These are phyloP conservation scores for Calameuta pallipes DNA, from an alignment of 2,888 invertebrate species.

Conservation along the genomic window DNA sequence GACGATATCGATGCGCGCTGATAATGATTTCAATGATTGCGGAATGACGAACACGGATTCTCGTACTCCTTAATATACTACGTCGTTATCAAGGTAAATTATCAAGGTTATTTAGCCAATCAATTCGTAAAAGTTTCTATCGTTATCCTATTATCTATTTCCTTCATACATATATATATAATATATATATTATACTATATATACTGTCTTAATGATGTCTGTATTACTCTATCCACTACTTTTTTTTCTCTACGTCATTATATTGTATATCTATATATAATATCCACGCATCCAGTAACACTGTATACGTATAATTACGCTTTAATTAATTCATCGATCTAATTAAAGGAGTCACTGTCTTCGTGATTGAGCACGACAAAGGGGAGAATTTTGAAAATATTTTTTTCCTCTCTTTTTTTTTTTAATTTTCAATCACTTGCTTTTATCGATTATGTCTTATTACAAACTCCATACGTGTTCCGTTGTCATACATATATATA, in stretches of 20 bases:
- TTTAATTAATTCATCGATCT: neutral
- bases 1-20: neutral
- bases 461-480: neutral
- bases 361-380: too few species aligned
- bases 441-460: neutral
- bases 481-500: neutral
- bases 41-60: conserved; percentile 4
- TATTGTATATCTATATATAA: neutral
- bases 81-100: conserved; percentile 18
- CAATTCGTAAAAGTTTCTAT: conserved; percentile 16
- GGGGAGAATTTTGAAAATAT: neutral
- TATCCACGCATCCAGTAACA: neutral
- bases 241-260: conserved; percentile 7
- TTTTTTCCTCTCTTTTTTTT: neutral
- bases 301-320: neutral
- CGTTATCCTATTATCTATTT: conserved; percentile 11
- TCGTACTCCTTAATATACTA: neutral
- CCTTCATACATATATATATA: neutral
- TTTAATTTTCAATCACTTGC: neutral
- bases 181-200: neutral
- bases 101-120: conserved; percentile 10
- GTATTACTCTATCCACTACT: neutral
- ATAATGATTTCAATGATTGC: conserved; percentile 15
- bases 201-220: neutral
- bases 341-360: neutral